phyloP scores from a whole-genome alignment of 2,888 invertebrate genomes.

The Siphonodentalium dalli region DNA sequence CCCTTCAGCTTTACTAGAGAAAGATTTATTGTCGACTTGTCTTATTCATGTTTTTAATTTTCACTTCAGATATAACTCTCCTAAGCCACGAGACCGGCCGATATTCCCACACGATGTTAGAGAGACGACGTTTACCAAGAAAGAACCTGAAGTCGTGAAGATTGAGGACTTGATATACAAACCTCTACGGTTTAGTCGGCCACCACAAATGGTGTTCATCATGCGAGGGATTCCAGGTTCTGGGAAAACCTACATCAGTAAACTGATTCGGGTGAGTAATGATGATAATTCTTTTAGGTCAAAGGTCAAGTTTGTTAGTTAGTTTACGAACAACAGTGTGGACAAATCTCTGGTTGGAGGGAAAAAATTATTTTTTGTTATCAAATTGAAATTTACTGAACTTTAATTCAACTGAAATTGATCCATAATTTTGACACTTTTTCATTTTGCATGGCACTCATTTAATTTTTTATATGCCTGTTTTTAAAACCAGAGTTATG shows the following conservation, averaged over 20 bases:
- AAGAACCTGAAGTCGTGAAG: slow-evolving; percentile 66
- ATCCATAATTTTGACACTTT: too few relatives aligned
- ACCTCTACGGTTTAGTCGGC: slow-evolving; percentile 82
- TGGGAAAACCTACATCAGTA: slow-evolving; percentile 81
- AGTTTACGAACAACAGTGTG: too few relatives aligned
- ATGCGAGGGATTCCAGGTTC: slow-evolving; percentile 92
- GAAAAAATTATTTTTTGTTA: too few relatives aligned
- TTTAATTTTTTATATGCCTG: too few relatives aligned
- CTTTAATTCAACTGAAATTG: too few relatives aligned
- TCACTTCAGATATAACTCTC: neutral
- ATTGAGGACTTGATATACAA: slow-evolving; percentile 84
- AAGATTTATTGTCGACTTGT: neutral
- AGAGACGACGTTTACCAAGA: slow-evolving; percentile 2
- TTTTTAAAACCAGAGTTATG: too few relatives aligned
- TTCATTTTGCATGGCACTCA: too few relatives aligned
- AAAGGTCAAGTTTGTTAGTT: too few relatives aligned
- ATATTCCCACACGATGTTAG: neutral
- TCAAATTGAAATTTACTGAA: too few relatives aligned
- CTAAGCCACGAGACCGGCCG: neutral
- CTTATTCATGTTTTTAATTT: neutral
- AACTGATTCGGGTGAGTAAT: slow-evolving; percentile 57
- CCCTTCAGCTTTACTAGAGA: too few relatives aligned
- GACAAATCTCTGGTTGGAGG: too few relatives aligned
- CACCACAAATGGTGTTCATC: slow-evolving; percentile 83
- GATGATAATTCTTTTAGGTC: neutral